A percentile compares a stretch with the other conserved stretches of the same genome.
phyloP scores from a whole-genome alignment of 2,888 invertebrate species.

The Alcis repandata region DNA sequence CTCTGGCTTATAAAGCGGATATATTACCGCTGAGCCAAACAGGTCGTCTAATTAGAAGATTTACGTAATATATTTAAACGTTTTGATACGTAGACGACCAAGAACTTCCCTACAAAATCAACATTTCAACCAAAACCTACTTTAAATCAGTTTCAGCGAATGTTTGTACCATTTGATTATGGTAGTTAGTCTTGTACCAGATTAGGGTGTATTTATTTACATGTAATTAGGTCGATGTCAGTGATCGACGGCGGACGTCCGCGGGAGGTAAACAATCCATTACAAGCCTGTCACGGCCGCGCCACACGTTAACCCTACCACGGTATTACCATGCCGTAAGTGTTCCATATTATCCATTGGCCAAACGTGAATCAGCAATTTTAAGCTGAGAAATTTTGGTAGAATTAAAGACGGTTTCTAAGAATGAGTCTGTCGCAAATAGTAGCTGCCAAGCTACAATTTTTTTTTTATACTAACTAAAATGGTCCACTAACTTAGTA shows the following conservation, averaged over 20 bases:
- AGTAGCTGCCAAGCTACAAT: too few species aligned
- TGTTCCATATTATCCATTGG: neutral
- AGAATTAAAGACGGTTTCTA: too few species aligned
- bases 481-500: too few species aligned
- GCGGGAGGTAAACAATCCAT: constrained; percentile 80
- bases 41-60: too few species aligned
- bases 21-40: too few species aligned
- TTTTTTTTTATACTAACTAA: too few species aligned
- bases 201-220: constrained; percentile 77
- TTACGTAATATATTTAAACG: too few species aligned
- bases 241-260: constrained; percentile 80
- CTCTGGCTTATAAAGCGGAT: too few species aligned
- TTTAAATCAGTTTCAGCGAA: neutral
- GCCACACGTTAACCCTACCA: constrained; percentile 33
- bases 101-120: too few species aligned
- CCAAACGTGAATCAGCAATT: neutral
- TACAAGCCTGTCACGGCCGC: constrained; percentile 71
- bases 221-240: constrained; percentile 81
- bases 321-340: neutral
- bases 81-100: too few species aligned
- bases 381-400: neutral
- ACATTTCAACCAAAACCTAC: neutral
- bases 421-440: too few species aligned
- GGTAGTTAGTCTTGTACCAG: constrained; percentile 19
- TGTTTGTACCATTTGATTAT: neutral